Conservation (phyloP, 2,113 vertebrate genomes). For the Thinocorus orbignyianus region DNA sequence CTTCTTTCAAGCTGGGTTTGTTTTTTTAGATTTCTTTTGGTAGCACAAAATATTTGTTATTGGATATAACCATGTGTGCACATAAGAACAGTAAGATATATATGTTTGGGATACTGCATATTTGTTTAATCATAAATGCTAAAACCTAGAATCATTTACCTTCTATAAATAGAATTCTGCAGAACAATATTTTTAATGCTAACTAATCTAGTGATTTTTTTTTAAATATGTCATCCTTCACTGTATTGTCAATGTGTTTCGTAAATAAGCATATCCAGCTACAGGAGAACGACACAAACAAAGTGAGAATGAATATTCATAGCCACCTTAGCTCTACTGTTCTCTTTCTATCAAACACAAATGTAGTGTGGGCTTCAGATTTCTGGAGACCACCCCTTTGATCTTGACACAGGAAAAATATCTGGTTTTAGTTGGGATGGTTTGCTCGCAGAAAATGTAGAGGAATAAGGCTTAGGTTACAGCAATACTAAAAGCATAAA, state of each 20-base stretch:
- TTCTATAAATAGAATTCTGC: neutral
- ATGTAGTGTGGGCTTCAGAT: neutral
- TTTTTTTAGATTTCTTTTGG: neutral
- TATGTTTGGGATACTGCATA: neutral
- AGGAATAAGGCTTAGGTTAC: neutral
- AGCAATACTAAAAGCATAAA: neutral
- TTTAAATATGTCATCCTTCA: neutral
- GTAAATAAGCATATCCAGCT: neutral
- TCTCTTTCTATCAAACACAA: neutral
- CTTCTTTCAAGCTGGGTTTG: neutral
- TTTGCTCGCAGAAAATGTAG: neutral
- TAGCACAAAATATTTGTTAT: neutral
- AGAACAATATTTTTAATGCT: neutral
- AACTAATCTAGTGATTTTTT: neutral
- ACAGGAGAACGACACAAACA: neutral
- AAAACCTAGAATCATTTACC: neutral
- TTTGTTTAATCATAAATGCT: neutral
- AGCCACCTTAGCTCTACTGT: neutral
- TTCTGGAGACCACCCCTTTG: neutral
- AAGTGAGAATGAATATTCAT: neutral
- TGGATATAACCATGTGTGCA: neutral
- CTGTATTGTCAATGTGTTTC: neutral
- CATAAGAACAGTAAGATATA: neutral
- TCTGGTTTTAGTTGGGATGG: neutral
- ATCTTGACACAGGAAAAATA: neutral